These are phyloP conservation scores for Sepiola atlantica DNA, from an alignment of 2,888 invertebrate species.

Conservation along the genomic window DNA sequence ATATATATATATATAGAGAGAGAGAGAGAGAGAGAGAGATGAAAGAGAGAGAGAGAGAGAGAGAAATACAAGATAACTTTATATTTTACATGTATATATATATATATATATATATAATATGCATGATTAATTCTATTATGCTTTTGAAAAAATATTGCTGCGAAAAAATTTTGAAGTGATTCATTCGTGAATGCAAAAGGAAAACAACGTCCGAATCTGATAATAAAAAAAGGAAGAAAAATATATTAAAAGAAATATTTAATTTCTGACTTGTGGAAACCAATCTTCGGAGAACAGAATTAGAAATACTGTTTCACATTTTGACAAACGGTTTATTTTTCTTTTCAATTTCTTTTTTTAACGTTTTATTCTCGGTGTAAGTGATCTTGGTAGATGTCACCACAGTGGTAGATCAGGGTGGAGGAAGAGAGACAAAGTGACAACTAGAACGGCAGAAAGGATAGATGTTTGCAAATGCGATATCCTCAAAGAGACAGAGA, in stretches of 20 bases:
- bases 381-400: background rate
- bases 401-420: background rate
- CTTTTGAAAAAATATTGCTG: background rate
- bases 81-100: background rate
- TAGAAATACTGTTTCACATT: background rate
- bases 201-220: no score
- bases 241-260: background rate
- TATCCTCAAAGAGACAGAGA: no score
- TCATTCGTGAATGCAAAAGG: background rate
- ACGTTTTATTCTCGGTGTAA: background rate
- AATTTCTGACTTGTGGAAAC: background rate
- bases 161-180: background rate
- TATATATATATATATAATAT: no score
- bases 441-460: background rate
- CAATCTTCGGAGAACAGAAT: background rate
- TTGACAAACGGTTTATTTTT: background rate
- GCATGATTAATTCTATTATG: background rate
- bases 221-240: background rate
- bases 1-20: background rate
- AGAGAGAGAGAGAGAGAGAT: no score
- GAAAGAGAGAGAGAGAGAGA: no score
- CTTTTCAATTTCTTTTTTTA: background rate
- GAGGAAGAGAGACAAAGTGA: background rate
- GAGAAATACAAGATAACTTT: no score
- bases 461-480: background rate